Conservation (phyloP, 2,888 invertebrate species). For the Nipponacmea schrenckii region DNA sequence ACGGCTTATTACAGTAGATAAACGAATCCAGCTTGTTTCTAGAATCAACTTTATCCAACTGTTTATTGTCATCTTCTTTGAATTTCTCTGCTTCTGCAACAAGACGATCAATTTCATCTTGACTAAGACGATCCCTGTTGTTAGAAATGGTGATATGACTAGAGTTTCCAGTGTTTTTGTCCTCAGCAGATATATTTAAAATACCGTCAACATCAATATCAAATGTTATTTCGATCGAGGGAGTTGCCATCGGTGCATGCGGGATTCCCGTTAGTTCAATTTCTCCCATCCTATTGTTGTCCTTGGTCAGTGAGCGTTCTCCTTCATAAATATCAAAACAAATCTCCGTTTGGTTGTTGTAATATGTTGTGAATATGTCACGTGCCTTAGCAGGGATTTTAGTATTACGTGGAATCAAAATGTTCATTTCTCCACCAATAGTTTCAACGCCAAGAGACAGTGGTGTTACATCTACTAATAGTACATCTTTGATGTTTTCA, state of each 20-base stretch:
- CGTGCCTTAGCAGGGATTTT: slow-evolving; percentile 25
- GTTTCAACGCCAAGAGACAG: slow-evolving; percentile 32
- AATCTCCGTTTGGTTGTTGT: slow-evolving; percentile 26
- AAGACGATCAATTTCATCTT: background rate
- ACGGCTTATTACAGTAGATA: slow-evolving; percentile 68
- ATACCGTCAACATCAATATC: background rate
- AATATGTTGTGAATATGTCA: slow-evolving; percentile 28
- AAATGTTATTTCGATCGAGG: background rate
- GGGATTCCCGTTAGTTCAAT: slow-evolving; percentile 12
- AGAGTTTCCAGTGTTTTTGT: slow-evolving; percentile 18
- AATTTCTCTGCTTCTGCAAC: background rate
- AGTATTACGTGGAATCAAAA: slow-evolving; percentile 27
- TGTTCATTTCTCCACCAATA: slow-evolving; percentile 30
- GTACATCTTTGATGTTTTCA: no score
- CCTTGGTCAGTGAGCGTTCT: slow-evolving; percentile 8
- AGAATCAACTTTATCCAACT: slow-evolving; percentile 51
- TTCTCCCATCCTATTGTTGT: slow-evolving; percentile 9
- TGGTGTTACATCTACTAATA: slow-evolving; percentile 22
- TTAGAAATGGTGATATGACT: slow-evolving; percentile 14
- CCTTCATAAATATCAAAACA: slow-evolving; percentile 9
- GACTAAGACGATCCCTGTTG: background rate
- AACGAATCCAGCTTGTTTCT: slow-evolving; percentile 57
- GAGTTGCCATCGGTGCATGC: background rate
- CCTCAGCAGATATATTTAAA: slow-evolving; percentile 14
- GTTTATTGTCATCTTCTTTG: slow-evolving; percentile 22